Conservation (phyloP, 2,888 invertebrate genomes). For the Coleophora deauratella region DNA sequence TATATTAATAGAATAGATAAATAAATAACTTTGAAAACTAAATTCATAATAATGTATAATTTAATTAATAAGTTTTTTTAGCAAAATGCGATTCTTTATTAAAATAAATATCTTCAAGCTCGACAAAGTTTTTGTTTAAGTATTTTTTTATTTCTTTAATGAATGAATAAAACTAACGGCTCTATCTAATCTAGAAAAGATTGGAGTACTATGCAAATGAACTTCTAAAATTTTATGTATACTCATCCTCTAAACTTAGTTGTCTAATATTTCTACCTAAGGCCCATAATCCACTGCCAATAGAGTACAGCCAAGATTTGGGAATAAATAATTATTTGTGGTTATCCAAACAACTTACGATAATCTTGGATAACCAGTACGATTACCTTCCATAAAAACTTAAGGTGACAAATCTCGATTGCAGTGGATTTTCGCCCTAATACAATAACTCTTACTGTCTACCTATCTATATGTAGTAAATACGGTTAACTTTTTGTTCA, state of each 20-base stretch:
- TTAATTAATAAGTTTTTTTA: constrained; percentile 50
- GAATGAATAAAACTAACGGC: constrained; percentile 32
- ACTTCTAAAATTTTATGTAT: constrained; percentile 50
- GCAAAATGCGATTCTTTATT: constrained; percentile 62
- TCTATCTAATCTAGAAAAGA: constrained; percentile 35
- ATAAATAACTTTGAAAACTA: constrained; percentile 53
- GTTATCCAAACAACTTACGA: no score
- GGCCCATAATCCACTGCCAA: no score
- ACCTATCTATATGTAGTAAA: no score
- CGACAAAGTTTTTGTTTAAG: constrained; percentile 54
- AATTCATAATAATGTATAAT: constrained; percentile 41
- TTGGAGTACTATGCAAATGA: constrained; percentile 45
- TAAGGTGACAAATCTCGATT: no score
- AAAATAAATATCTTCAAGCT: constrained; percentile 69
- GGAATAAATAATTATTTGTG: no score
- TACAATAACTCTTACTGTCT: no score
- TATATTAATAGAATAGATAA: constrained; percentile 63
- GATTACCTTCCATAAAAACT: no score
- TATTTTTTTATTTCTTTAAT: constrained; percentile 28
- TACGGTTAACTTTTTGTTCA: no score
- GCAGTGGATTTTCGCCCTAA: no score
- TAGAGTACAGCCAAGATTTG: no score
- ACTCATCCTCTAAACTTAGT: constrained; percentile 74
- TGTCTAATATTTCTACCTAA: constrained; percentile 25
- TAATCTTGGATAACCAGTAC: no score